Evolutionary conservation across 2,797 vertebrate species (phyloP).

Genomic region (Myripristis jacobus): DNA sequence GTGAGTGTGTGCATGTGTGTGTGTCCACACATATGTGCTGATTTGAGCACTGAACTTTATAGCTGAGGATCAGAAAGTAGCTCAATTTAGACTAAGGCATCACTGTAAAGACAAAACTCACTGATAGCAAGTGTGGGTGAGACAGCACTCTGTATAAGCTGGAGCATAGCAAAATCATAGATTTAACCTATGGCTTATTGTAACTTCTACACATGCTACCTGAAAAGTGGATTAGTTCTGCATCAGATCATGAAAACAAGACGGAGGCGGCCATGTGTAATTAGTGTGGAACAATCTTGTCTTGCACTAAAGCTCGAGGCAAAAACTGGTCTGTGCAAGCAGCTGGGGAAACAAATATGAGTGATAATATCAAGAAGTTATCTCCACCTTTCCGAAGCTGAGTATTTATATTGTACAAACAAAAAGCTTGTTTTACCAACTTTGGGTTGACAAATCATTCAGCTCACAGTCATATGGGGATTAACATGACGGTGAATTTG

Average conservation of each 20-base stretch:
- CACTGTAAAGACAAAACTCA: slow-evolving; percentile 5
- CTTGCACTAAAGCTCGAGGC: slow-evolving; percentile 36
- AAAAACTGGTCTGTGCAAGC: slow-evolving; percentile 20
- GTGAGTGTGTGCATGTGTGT: slow-evolving; percentile 3
- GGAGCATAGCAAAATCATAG: slow-evolving; percentile 23
- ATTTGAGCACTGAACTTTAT: slow-evolving; percentile 23
- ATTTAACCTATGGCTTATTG: slow-evolving; percentile 21
- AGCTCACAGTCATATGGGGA: slow-evolving; percentile 8
- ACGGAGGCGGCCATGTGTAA: slow-evolving; percentile 36
- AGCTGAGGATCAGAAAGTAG: slow-evolving; percentile 16
- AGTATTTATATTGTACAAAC: slow-evolving; percentile 14
- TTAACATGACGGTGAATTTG: slow-evolving; percentile 21
- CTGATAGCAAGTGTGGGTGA: not conserved
- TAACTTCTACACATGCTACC: slow-evolving; percentile 30
- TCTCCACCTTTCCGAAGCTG: not conserved
- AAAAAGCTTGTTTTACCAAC: not conserved
- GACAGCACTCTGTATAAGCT: slow-evolving; percentile 16
- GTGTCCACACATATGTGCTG: not conserved
- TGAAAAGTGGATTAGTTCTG: slow-evolving; percentile 64
- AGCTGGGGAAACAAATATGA: slow-evolving; percentile 9
- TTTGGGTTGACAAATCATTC: not conserved
- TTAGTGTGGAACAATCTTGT: slow-evolving; percentile 52
- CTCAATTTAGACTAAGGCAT: slow-evolving; percentile 10
- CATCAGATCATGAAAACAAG: slow-evolving; percentile 43
- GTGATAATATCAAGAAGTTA: slow-evolving; percentile 48